Evolutionary conservation across 2,888 invertebrate species (phyloP).

Genomic region (Palloptera scutellata): DNA sequence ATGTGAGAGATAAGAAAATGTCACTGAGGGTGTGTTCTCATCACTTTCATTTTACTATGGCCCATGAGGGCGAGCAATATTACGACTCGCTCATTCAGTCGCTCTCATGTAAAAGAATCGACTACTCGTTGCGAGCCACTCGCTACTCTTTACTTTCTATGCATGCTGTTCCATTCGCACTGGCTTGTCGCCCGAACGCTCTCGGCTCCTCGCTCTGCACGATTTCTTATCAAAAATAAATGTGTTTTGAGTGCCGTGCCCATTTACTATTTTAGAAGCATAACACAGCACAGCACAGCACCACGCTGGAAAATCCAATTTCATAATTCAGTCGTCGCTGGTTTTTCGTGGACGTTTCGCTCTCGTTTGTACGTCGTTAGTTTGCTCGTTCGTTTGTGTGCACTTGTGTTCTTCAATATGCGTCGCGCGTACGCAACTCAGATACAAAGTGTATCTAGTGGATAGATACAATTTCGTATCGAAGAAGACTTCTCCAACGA

Average conservation of each 20-base stretch:
- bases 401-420: background rate
- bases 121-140: conserved; percentile 31
- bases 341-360: conserved; percentile 24
- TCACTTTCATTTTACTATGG: no score
- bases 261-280: background rate
- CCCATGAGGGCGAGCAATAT: no score
- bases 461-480: background rate
- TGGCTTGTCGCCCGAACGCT: background rate
- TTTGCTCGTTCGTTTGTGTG: conserved; percentile 11
- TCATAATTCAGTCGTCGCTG: conserved; percentile 24
- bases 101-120: background rate
- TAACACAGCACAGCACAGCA: background rate
- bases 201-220: background rate
- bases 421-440: conserved; percentile 6
- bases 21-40: no score
- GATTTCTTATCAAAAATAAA: conserved; percentile 18
- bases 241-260: no score
- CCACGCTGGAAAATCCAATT: conserved; percentile 21
- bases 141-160: conserved; percentile 40
- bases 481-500: no score
- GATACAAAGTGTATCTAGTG: conserved; percentile 9
- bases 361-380: background rate
- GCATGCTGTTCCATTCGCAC: conserved; percentile 4
- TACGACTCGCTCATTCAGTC: no score
- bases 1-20: no score